Evolutionary conservation across 2,797 vertebrate genomes (phyloP).

Genomic region (Furcifer pardalis): DNA sequence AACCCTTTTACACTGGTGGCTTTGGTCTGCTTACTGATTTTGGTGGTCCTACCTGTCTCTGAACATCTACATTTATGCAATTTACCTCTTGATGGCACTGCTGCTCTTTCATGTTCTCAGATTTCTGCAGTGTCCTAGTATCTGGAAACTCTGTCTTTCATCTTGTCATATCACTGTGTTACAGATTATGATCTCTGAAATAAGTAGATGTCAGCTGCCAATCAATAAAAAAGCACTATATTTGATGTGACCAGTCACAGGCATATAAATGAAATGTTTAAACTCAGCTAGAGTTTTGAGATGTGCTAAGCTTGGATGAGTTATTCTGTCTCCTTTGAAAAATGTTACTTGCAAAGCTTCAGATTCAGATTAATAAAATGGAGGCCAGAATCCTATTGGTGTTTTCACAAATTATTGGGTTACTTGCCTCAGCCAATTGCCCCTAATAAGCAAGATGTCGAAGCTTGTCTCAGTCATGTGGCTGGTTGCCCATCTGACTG

Average conservation of each 20-base stretch:
- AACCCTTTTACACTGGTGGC: too few relatives aligned
- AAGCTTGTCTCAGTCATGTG: too few relatives aligned
- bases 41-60: background rate
- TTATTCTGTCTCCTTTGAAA: background rate
- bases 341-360: background rate
- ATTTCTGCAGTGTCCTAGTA: background rate
- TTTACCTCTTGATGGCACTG: background rate
- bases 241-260: background rate
- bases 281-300: background rate
- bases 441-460: too few relatives aligned
- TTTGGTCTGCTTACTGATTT: background rate
- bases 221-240: background rate
- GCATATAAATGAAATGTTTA: background rate
- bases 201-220: background rate
- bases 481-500: too few relatives aligned
- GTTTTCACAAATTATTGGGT: too few relatives aligned
- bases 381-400: too few relatives aligned
- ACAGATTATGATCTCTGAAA: background rate
- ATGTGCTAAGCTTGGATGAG: background rate
- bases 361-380: background rate
- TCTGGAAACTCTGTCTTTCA: background rate
- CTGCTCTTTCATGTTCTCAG: background rate
- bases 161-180: background rate
- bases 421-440: too few relatives aligned
- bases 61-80: background rate